These are phyloP conservation scores for Palythoa caribaeorum DNA, from an alignment of 92 coral and sea anemone species.

Conservation along the genomic window DNA sequence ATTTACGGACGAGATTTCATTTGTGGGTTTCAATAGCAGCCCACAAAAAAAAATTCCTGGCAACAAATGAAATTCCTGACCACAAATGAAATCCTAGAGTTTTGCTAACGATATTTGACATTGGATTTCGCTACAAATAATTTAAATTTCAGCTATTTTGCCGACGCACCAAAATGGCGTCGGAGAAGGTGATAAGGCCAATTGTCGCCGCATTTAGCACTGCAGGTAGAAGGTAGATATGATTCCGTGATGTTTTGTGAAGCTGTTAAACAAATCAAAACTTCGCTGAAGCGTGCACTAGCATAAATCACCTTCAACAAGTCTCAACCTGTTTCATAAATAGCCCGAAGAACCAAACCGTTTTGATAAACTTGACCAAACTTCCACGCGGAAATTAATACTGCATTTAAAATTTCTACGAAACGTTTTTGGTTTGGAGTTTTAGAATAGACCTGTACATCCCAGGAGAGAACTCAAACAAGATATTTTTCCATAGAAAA, in stretches of 20 bases:
- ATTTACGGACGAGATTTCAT: too few relatives aligned
- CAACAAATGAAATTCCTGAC: not conserved
- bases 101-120: too few relatives aligned
- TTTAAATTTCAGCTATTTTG: too few relatives aligned
- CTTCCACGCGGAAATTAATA: not conserved
- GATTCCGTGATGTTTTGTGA: not conserved
- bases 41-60: not conserved
- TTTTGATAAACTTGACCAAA: not conserved
- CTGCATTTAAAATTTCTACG: not conserved
- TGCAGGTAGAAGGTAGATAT: not conserved
- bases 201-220: too few relatives aligned
- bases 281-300: not conserved
- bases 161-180: not conserved
- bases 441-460: not conserved
- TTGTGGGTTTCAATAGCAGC: too few relatives aligned
- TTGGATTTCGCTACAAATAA: too few relatives aligned
- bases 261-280: not conserved
- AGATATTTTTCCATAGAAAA: not conserved
- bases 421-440: not conserved
- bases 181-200: not conserved
- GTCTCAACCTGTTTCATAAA: not conserved
- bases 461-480: not conserved
- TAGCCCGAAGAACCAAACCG: not conserved
- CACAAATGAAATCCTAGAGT: too few relatives aligned
- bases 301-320: not conserved